A percentile compares a stretch with the other conserved stretches of the same genome.
Evolutionary conservation across 37 sponge, comb jelly and placozoan genomes (phyloP).

Genomic region (Haliclona indistincta): DNA sequence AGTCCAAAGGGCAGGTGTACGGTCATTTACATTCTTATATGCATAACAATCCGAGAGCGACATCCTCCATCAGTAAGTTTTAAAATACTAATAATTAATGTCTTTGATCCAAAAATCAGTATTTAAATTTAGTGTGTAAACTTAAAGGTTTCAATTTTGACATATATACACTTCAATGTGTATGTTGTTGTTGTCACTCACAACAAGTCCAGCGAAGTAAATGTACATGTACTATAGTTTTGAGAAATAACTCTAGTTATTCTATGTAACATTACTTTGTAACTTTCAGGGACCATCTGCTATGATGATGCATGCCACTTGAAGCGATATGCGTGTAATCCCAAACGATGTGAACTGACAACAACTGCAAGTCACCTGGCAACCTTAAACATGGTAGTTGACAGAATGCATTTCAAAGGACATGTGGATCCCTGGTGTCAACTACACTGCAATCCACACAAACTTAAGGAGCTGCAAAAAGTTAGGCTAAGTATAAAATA

Average conservation of each 20-base stretch:
- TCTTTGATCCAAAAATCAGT: neutral
- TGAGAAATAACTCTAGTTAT: too few relatives aligned
- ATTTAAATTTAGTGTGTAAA: too few relatives aligned
- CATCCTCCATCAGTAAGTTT: conserved; percentile 2
- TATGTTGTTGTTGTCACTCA: too few relatives aligned
- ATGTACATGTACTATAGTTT: too few relatives aligned
- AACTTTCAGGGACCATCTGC: conserved; percentile 14
- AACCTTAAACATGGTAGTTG: conserved; percentile 24
- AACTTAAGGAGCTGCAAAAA: conserved; percentile 2
- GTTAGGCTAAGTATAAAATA: neutral
- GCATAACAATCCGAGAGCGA: neutral
- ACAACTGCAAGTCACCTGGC: neutral
- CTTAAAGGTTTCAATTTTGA: too few relatives aligned
- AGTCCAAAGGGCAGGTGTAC: conserved; percentile 16
- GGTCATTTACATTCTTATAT: conserved; percentile 1
- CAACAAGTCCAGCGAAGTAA: too few relatives aligned
- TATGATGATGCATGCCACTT: conserved; percentile 60
- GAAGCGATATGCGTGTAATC: conserved; percentile 10
- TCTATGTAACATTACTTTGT: too few relatives aligned
- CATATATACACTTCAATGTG: too few relatives aligned
- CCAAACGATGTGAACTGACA: conserved; percentile 6
- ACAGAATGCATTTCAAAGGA: conserved; percentile 48
- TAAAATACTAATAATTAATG: neutral
- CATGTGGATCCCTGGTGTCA: conserved; percentile 49
- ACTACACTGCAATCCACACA: conserved; percentile 27